Base-by-base conservation (phyloP, 2,113 vertebrate genomes). In the Physeter macrocephalus region DNA sequence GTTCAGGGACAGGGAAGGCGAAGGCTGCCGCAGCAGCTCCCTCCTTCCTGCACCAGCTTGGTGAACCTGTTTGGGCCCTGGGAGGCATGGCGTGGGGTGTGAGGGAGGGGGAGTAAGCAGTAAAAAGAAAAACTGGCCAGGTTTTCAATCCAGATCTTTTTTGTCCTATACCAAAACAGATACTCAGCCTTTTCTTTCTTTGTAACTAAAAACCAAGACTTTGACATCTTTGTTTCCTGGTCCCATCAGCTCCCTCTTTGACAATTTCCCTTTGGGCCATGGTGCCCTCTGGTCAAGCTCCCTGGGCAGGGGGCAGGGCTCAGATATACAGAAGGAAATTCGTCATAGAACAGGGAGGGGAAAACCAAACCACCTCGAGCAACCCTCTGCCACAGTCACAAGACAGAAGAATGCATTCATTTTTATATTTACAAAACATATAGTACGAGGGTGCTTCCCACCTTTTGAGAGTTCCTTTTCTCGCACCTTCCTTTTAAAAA, bases 91-190 rank as follows among this genome's bases (percentile, higher is more conserved):
- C 6, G 54, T 3, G 3, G 17, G 5, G 4, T 25, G 5, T 3
- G 13, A n/a, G 1, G 31, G 67, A 14, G 54, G 2, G 2, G 9
- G 3, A 25, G 4, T 1, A 3, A 36, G 10, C 13, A 23, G 8
- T 10, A 43, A 31, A 75, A 57, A 74, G 25, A 43, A 71, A 75
- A 59, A 14, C 5, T 4, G 36, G 34, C 21, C 15, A 11, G 23
- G n/a, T 41, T 77, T 77, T 92, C 29, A 2, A 71, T 52, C 71
- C 21, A 3, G 8, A 41, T 43, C 41, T 39, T 85, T n/a, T 8
- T 25, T 49, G n/a, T 64, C n/a, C 64, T n/a, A 49, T 3, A 62
- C 18, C 41, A 54, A 69, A 84, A 75, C 5, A 18, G 23, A 66
- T 2, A 12, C 13, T 49, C 21, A 7, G 52, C 27, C 27, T 77